Evolutionary conservation across 2,888 invertebrate genomes (phyloP), one percentile per base, ranked within the genome.

Genomic region (Caenorhabditis drosophilae): DNA sequence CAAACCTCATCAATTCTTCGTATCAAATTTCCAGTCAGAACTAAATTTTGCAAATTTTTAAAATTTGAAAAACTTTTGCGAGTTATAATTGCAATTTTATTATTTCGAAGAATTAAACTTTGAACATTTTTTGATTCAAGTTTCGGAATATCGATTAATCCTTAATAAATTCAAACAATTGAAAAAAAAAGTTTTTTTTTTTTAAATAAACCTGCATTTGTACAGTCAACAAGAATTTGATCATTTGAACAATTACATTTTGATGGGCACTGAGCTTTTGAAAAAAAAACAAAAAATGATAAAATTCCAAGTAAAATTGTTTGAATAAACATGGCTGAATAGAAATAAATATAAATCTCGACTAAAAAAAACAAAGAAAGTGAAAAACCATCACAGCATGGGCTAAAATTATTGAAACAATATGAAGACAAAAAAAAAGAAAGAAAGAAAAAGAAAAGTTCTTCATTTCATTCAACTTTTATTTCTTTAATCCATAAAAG

Each of bases 21-120:
- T 7, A 73, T 58, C 22, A 50, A 48, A 44, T 70, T 73, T 27
- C 64, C 56, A 3, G 54, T 62, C 4, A 73, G 36, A 16, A 73
- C 47, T 4, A 73, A 53, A 11, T 57, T 63, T 20, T 73, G 58
- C 16, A 73, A 44, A 31, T 50, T 41, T 2, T 7, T 22, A 4
- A 70, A 36, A 6, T 59, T 38, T 26, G 38, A 25, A 4, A 73
- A 23, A 45, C 70, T 60, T 2, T 31, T 38, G 2, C 52, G 36
- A 26, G 40, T 55, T 38, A 66, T 16, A 3, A 40, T 25, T 20
- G 55, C 36, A 12, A 66, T 55, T 16, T 59, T 41, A 20, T 66
- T 66, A 41, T 59, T 59, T 16, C 64, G 41, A 16, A 64, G 41
- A 15, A 55, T 38, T 31, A 64, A 31, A 22, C 44, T 52, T 11